Conservation (phyloP, 2,888 invertebrate species). For the Dione vanillae region DNA sequence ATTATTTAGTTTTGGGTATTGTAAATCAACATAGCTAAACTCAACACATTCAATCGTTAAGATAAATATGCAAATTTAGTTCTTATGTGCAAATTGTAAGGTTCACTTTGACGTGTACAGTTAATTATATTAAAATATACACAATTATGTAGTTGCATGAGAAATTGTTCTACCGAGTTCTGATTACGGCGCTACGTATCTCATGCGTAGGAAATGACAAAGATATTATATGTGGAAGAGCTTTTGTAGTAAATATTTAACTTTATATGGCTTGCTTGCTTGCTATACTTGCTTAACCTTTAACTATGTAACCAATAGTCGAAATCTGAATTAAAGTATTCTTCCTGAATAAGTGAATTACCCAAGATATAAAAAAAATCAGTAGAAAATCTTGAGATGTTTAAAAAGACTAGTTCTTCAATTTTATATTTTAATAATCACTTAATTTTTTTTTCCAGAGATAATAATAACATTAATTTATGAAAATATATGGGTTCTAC, state of each 20-base stretch:
- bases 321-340: too few relatives aligned
- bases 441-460: too few relatives aligned
- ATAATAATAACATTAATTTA: too few relatives aligned
- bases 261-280: too few relatives aligned
- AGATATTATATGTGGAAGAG: slow-evolving; percentile 2
- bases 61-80: background rate
- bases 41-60: background rate
- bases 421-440: too few relatives aligned
- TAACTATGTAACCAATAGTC: too few relatives aligned
- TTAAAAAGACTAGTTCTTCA: too few relatives aligned
- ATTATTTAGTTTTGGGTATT: slow-evolving; percentile 8
- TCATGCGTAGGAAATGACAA: slow-evolving; percentile 14
- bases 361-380: too few relatives aligned
- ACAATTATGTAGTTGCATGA: slow-evolving; percentile 2
- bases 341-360: too few relatives aligned
- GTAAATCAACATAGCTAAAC: slow-evolving; percentile 28
- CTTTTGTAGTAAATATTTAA: background rate
- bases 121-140: background rate
- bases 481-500: too few relatives aligned
- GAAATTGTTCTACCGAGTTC: slow-evolving; percentile 31
- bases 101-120: slow-evolving; percentile 1
- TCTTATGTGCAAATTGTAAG: background rate
- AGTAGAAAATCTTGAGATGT: too few relatives aligned
- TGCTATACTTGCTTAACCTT: too few relatives aligned
- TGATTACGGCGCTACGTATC: slow-evolving; percentile 29